Conservation (phyloP, 1,140 invertebrate species). For the Danaus melanippus region DNA sequence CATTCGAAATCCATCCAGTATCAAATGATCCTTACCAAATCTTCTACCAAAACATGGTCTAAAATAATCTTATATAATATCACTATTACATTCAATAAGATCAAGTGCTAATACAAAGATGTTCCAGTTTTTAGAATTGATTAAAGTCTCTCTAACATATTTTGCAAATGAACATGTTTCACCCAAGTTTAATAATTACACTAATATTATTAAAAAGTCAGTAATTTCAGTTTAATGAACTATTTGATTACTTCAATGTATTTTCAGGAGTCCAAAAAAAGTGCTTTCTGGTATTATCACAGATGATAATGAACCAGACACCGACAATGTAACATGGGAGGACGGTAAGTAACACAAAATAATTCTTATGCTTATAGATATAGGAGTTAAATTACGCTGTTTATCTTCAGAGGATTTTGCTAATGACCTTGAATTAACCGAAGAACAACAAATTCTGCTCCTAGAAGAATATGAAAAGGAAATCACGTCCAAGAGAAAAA, state of each 20-base stretch:
- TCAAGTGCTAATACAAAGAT: too few species aligned
- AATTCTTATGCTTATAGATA: neutral
- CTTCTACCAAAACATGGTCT: too few species aligned
- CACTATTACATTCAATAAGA: too few species aligned
- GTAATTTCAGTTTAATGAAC: too few species aligned
- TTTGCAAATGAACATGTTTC: too few species aligned
- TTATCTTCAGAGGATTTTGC: conserved; percentile 73
- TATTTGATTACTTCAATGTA: neutral
- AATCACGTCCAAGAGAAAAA: conserved; percentile 46
- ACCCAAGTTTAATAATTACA: too few species aligned
- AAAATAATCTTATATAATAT: too few species aligned
- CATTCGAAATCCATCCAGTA: too few species aligned
- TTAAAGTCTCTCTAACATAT: too few species aligned
- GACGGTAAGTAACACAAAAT: conserved; percentile 44
- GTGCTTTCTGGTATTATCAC: conserved; percentile 38
- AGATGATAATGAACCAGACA: conserved; percentile 28
- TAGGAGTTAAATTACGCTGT: conserved; percentile 2
- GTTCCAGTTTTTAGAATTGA: too few species aligned
- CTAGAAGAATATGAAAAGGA: conserved; percentile 74
- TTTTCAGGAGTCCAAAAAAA: conserved; percentile 54
- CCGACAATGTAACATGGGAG: conserved; percentile 50
- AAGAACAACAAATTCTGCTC: conserved; percentile 74
- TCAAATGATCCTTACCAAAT: too few species aligned
- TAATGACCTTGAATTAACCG: conserved; percentile 73
- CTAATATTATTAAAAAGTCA: too few species aligned